Evolutionary conservation across 2,797 vertebrate genomes (phyloP), one percentile per base, ranked within the genome.

Genomic region (Pithecia hirsuta): DNA sequence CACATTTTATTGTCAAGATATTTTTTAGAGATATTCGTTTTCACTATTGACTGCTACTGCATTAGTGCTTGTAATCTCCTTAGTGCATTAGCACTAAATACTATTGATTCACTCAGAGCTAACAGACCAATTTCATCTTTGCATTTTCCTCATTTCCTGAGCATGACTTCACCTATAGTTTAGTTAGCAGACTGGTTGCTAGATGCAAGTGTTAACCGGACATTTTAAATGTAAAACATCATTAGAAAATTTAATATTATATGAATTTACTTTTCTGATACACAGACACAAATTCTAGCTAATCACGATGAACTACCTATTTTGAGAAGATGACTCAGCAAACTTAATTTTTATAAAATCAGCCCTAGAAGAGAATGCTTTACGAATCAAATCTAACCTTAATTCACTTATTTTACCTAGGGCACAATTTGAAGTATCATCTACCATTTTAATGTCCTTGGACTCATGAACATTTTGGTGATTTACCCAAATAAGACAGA

Each of bases 81-180:
- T 98, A 98, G 98, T 99, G 98, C 98, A 98, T 99, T 99, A 99
- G 98, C 97, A 93, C 97, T 98, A 98, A 98, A 98, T 98, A 96
- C 86, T 98, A 99, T 98, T 99, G 98, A 99, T 99, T 98, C 96
- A 89, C 97, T 83, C 55, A 98, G 98, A 98, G 97, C 97, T 98
- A 97, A 98, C 96, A 97, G 97, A 98, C 93, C 93, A 97, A 98
- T 98, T 98, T 70, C 97, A 98, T 98, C 97, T 98, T 98, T 89
- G 97, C 97, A 96, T 98, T 98, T 98, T 96, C 89, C 89, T 96
- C 95, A 97, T 98, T 98, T 98, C 90, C 95, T 91, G 95, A 97
- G 95, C 75, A 97, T 97, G 97, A 97, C 95, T 98, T 98, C 87
- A 92, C 80, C 67, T 98, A 94, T 83, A 81, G 97, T 97, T 98